A percentile compares a stretch with the other conserved stretches of the same genome.
phyloP scores from a whole-genome alignment of 2,888 invertebrate species.

The Molorchus minor region DNA sequence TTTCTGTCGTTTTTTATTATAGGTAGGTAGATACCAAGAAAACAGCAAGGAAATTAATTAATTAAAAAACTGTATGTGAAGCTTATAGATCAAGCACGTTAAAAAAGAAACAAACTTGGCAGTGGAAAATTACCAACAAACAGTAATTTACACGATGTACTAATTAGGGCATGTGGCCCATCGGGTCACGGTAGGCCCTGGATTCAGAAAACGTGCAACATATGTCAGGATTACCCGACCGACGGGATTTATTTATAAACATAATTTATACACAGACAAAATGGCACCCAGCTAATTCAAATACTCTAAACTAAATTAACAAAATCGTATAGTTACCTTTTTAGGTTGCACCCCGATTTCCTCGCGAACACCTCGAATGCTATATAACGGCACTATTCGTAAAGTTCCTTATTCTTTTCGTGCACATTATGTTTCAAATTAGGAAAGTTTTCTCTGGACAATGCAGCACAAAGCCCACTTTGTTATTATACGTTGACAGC shows the following conservation, averaged over 20 bases:
- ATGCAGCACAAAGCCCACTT: slow-evolving; percentile 39
- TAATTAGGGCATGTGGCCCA: slow-evolving; percentile 34
- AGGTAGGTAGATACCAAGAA: too few relatives aligned
- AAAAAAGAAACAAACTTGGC: too few relatives aligned
- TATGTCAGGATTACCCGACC: slow-evolving; percentile 34
- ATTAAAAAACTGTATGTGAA: too few relatives aligned
- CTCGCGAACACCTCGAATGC: slow-evolving; percentile 46
- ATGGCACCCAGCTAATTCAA: slow-evolving; percentile 47
- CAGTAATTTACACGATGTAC: slow-evolving; percentile 22
- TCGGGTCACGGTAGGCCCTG: slow-evolving; percentile 21
- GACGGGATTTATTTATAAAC: slow-evolving; percentile 42
- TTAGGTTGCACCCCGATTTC: slow-evolving; percentile 43
- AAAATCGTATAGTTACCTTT: slow-evolving; percentile 43
- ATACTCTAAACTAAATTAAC: slow-evolving; percentile 25
- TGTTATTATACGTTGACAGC: slow-evolving; percentile 46
- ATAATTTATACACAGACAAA: slow-evolving; percentile 45
- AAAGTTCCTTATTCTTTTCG: slow-evolving; percentile 46
- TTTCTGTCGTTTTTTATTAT: too few relatives aligned
- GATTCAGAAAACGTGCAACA: slow-evolving; percentile 6
- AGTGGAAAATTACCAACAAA: background rate
- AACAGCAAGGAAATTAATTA: too few relatives aligned
- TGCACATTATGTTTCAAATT: slow-evolving; percentile 48
- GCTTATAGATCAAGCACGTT: too few relatives aligned
- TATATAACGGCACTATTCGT: slow-evolving; percentile 52
- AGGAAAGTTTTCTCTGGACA: slow-evolving; percentile 43